These are phyloP conservation scores for Crypturellus undulatus DNA, from an alignment of 2,113 vertebrate species.

Conservation along the genomic window DNA sequence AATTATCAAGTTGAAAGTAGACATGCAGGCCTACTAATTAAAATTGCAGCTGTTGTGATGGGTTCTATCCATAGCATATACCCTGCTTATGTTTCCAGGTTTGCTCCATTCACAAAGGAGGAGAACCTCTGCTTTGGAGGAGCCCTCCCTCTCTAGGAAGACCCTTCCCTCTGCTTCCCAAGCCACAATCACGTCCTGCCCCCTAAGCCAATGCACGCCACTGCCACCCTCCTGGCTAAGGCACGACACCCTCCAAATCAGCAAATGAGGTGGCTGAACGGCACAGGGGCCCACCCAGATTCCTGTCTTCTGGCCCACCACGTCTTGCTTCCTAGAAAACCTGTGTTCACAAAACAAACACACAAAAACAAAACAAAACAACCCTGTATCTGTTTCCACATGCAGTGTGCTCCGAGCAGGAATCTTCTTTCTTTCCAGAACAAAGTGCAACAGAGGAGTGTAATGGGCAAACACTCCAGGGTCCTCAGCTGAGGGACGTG, in stretches of 20 bases:
- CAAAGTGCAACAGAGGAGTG: background rate
- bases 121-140: background rate
- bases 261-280: fast-evolving
- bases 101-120: background rate
- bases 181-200: background rate
- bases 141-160: too few relatives aligned
- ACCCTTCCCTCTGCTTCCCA: background rate
- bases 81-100: background rate
- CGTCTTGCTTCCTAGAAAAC: background rate
- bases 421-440: background rate
- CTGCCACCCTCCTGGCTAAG: background rate
- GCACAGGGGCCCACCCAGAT: background rate
- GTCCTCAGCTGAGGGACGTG: background rate
- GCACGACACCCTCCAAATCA: background rate
- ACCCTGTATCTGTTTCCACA: background rate
- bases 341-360: background rate
- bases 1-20: background rate
- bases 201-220: background rate
- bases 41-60: background rate
- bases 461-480: background rate
- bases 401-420: background rate
- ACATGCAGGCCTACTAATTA: background rate
- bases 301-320: too few relatives aligned
- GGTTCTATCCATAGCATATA: background rate
- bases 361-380: too few relatives aligned